A percentile compares a stretch with the other conserved stretches of the same genome.
Conservation (phyloP, 92 coral and sea anemone species). For the Zoanthus sansibaricus region DNA sequence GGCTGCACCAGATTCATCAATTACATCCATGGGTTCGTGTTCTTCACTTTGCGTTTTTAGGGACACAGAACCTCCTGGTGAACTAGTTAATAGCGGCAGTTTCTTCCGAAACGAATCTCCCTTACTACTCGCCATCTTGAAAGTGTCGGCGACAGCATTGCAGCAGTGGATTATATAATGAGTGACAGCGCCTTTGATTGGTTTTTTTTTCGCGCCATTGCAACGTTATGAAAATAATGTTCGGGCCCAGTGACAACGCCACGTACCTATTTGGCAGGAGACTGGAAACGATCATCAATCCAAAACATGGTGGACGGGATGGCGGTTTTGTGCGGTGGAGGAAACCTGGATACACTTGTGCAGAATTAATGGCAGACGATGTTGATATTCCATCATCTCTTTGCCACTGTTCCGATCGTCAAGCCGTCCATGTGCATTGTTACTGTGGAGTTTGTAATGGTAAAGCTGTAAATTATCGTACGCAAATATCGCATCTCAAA, state of each 20-base stretch:
- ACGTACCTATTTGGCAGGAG: slow-evolving; percentile 29
- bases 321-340: slow-evolving; percentile 36
- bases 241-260: slow-evolving; percentile 62
- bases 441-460: slow-evolving; percentile 43
- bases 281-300: slow-evolving; percentile 54
- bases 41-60: slow-evolving; percentile 38
- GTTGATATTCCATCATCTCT: slow-evolving; percentile 24
- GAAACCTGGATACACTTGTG: slow-evolving; percentile 25
- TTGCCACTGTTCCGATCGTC: slow-evolving; percentile 54
- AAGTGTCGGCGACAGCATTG: slow-evolving; percentile 39
- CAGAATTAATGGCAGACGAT: slow-evolving; percentile 45
- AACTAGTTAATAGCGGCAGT: slow-evolving; percentile 43
- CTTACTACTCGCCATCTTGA: slow-evolving; percentile 55
- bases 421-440: slow-evolving; percentile 63
- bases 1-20: slow-evolving; percentile 31
- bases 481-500: slow-evolving; percentile 61
- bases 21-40: slow-evolving; percentile 40
- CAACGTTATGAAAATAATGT: slow-evolving; percentile 22
- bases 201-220: slow-evolving; percentile 51
- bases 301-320: slow-evolving; percentile 54
- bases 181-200: slow-evolving; percentile 52
- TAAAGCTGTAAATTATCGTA: slow-evolving; percentile 59
- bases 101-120: slow-evolving; percentile 48
- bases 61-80: slow-evolving; percentile 37
- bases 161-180: slow-evolving; percentile 52